A percentile compares a stretch with the other conserved stretches of the same genome.
Evolutionary conservation across 2,888 invertebrate species (phyloP).

Genomic region (Meganola albula): DNA sequence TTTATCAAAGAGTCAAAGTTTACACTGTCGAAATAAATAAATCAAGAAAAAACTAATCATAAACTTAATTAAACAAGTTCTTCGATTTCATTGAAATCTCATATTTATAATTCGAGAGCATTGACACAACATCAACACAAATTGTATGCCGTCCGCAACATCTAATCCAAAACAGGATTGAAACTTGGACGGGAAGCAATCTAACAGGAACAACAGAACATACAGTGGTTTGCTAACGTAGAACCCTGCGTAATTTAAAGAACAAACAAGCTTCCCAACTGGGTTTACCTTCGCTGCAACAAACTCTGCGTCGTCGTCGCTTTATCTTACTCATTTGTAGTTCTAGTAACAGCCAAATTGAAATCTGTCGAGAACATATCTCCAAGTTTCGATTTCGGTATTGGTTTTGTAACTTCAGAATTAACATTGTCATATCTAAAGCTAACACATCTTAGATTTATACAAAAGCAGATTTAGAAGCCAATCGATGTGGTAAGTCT

Average conservation of each 20-base stretch:
- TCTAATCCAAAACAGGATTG: conserved; percentile 49
- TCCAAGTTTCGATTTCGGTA: too few species aligned
- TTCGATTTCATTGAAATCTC: too few species aligned
- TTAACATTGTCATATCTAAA: conserved; percentile 30
- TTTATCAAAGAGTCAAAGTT: too few species aligned
- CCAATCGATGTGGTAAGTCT: conserved; percentile 33
- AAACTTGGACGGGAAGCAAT: conserved; percentile 53
- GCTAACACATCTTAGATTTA: conserved; percentile 29
- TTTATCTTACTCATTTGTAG: conserved; percentile 47
- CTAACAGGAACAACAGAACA: conserved; percentile 47
- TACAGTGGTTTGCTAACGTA: conserved; percentile 39
- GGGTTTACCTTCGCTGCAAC: conserved; percentile 47
- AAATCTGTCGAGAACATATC: too few species aligned
- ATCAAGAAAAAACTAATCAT: too few species aligned
- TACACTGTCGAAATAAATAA: too few species aligned
- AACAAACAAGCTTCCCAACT: conserved; percentile 52
- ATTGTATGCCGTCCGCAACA: conserved; percentile 41
- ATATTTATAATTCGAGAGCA: too few species aligned
- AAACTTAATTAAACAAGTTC: too few species aligned
- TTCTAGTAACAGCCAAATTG: too few species aligned
- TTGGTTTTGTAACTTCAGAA: too few species aligned
- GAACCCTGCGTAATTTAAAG: conserved; percentile 58
- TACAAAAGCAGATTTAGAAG: conserved; percentile 28
- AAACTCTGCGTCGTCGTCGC: conserved; percentile 41
- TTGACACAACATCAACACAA: conserved; percentile 26